Evolutionary conservation across 2,113 vertebrate genomes (phyloP), one percentile per base, ranked within the genome.

Genomic region (Xerus inauris): DNA sequence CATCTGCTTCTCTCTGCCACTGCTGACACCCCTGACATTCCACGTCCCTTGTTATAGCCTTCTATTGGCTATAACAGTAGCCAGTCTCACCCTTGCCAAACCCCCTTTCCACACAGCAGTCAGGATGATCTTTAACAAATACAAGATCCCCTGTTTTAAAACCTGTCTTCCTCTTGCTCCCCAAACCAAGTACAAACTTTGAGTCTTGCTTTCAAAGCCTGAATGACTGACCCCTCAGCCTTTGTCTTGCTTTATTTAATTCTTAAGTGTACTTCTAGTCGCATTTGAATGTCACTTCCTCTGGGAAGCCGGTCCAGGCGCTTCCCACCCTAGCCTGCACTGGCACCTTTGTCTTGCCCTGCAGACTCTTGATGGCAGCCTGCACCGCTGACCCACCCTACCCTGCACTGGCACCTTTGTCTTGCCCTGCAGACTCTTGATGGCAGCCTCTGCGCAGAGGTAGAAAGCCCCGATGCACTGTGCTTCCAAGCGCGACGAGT

Each of bases 401-500:
- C 14, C 1, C 82, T 42, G 71, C 76, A 47, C 97, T 98, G 24
- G n/a, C 98, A 99, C 99, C 99, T 99, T 99, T n/a, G 99, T 99
- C 97, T 99, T 99, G 96, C 99, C 99, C 97, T 99, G 99, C 75
- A 99, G 98, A 77, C 98, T 99, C 97, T 99, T 99, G 97, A 99
- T 99, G 98, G 99, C 98, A 1, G 99, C 98, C 98, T 99, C 99
- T 0, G 98, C 99, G 45, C 99, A 99, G 76, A 99, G 98, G 97
- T 99, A 99, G 98, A 99, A 99, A 87, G 99, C 98, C 0, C 99
- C 99, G 2, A 99, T 99, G 98, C 99, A 99, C 98, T 99, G 99
- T 0, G 99, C 99, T 93, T 99, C 99, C 96, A 99, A 93, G 77
- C 99, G 98, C 0, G 99, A 99, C 35, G 99, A 99, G 95, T 99